Evolutionary conservation across 2,888 invertebrate species (phyloP), one percentile per base, ranked within the genome.

Genomic region (Allolobophora icterica): DNA sequence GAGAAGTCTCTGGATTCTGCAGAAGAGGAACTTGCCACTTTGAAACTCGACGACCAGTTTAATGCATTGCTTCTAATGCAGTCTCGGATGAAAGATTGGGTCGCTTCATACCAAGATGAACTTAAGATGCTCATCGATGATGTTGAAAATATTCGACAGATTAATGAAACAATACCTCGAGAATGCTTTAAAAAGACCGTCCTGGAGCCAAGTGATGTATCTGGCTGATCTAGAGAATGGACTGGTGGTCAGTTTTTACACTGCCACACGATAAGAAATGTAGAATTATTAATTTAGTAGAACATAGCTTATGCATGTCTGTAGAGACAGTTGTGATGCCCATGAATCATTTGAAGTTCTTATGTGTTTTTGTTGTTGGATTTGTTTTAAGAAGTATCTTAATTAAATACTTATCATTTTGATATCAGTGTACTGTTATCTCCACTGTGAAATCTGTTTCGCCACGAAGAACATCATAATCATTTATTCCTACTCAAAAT

Each of bases 1-100:
- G 96, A 96, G 93, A 90, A 91, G 84, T 93, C 95, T 90, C 93
- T 96, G 34, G 93, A 94, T 34, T 93, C 93, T 24, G 94, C 95
- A 21, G 95, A 95, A 91, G 91, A 93, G 93, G 34, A 93, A 34
- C 92, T 95, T 89, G 91, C 90, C 45, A 93, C 93, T 38, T 94
- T 94, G 11, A 93, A 94, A 83, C 92, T 95, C 34, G 94, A 94
- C 24, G 91, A 90, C 15, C 93, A 94, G 90, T 94, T 93, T 91
- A 92, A 92, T 24, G 92, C 92, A 35, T 92, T 94, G 52, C 92
- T 93, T 5, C 91, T 90, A 38, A 15, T 83, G 90, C 38, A 90
- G n/a, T 35, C 40, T 33, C 91, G 92, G 90, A 91, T 93, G 90
- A n/a, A 89, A 58, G 84, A 42, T 30, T 92, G 91, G 92, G 90